Evolutionary conservation across 2,888 invertebrate genomes (phyloP).

Genomic region (Drosophila phalerata): DNA sequence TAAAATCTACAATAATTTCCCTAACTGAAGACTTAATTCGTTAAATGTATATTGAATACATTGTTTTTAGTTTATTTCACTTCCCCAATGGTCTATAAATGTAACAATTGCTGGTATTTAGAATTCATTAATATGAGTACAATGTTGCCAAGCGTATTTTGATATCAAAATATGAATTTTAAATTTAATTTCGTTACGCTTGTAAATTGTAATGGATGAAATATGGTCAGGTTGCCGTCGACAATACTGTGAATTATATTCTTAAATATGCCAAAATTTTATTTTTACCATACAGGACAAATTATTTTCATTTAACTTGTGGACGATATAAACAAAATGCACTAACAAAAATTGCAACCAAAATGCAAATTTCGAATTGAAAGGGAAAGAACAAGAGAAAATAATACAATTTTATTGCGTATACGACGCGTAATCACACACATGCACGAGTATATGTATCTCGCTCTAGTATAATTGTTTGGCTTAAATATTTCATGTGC

Average conservation of each 20-base stretch:
- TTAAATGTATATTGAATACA: background rate
- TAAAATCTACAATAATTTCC: background rate
- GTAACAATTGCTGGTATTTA: slow-evolving; percentile 2
- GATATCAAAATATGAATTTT: slow-evolving; percentile 30
- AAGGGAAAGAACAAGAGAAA: background rate
- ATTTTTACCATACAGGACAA: slow-evolving; percentile 42
- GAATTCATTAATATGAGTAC: slow-evolving; percentile 6
- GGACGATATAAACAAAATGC: slow-evolving; percentile 14
- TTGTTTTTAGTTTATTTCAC: background rate
- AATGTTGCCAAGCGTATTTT: slow-evolving; percentile 8
- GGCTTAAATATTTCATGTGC: slow-evolving; percentile 71
- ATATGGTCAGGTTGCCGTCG: slow-evolving; percentile 32
- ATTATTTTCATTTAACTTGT: slow-evolving; percentile 51
- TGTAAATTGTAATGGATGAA: slow-evolving; percentile 28
- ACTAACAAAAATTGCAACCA: slow-evolving; percentile 11
- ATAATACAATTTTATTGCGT: slow-evolving; percentile 37
- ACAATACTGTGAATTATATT: slow-evolving; percentile 34
- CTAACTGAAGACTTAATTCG: background rate
- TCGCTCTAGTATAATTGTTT: slow-evolving; percentile 65
- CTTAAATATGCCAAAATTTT: slow-evolving; percentile 42
- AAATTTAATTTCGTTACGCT: slow-evolving; percentile 29
- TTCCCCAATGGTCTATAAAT: slow-evolving; percentile 1
- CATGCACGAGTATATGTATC: slow-evolving; percentile 7
- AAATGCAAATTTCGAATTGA: slow-evolving; percentile 49
- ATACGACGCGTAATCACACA: slow-evolving; percentile 33